A percentile compares a stretch with the other conserved stretches of the same genome.
These are phyloP conservation scores for Apodemus speciosus DNA, from an alignment of 2,113 vertebrate genomes.

Conservation along the genomic window DNA sequence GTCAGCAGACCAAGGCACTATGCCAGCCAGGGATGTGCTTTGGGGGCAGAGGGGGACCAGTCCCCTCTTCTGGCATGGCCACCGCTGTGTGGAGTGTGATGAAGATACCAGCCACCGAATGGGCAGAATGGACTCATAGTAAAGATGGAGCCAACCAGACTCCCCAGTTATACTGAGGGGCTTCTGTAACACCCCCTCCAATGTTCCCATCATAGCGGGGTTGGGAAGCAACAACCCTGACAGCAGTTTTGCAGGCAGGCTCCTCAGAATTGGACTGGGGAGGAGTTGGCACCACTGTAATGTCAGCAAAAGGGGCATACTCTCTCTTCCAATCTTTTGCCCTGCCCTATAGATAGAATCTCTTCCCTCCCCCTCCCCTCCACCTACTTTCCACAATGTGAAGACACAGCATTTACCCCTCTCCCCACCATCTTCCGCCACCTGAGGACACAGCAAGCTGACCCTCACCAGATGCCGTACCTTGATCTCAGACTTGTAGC, in stretches of 20 bases:
- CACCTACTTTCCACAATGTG: background rate
- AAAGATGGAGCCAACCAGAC: background rate
- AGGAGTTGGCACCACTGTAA: background rate
- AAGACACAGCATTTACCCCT: background rate
- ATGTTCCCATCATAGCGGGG: background rate
- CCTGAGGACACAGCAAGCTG: background rate
- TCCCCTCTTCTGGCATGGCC: background rate
- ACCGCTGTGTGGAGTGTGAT: background rate
- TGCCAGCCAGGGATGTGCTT: background rate
- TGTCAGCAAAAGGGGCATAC: background rate
- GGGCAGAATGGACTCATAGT: background rate
- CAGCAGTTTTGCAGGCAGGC: background rate
- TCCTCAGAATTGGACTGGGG: background rate
- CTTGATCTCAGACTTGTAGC: background rate
- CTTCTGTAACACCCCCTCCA: background rate
- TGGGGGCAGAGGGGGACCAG: background rate
- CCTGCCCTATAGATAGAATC: background rate
- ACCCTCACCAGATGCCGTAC: background rate
- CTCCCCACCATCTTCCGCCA: background rate
- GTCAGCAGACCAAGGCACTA: background rate
- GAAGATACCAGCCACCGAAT: background rate
- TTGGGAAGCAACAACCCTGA: background rate
- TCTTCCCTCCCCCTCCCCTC: background rate
- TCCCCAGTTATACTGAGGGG: background rate
- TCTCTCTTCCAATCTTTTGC: background rate